These are phyloP conservation scores for Momotus momota DNA, from an alignment of 2,797 vertebrate genomes.

Conservation along the genomic window DNA sequence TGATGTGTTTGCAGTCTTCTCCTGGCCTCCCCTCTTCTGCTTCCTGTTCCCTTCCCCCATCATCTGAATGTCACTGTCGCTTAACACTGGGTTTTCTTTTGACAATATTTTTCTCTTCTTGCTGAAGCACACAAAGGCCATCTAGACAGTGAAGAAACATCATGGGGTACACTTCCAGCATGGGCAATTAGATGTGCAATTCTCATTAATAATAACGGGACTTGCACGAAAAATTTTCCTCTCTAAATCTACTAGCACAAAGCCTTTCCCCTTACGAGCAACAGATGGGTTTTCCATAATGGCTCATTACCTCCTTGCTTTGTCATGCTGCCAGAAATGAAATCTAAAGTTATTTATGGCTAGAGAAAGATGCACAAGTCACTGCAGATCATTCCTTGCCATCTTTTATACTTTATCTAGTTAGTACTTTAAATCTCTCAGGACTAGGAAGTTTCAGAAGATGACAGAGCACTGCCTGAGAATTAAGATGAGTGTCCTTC, in stretches of 20 bases:
- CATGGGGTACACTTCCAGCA: constrained; percentile 68
- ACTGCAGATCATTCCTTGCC: constrained; percentile 68
- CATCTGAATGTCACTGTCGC: background rate
- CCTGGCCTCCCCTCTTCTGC: background rate
- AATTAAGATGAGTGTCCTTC: constrained; percentile 74
- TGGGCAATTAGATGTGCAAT: constrained; percentile 74
- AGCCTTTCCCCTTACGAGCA: constrained; percentile 78
- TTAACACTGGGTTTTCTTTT: constrained; percentile 13
- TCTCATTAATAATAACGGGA: constrained; percentile 74
- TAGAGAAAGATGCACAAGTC: constrained; percentile 79
- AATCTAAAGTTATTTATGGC: constrained; percentile 83
- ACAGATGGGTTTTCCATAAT: constrained; percentile 84
- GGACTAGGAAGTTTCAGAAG: constrained; percentile 71
- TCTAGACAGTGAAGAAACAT: constrained; percentile 57
- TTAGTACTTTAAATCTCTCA: constrained; percentile 70
- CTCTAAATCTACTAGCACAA: constrained; percentile 62
- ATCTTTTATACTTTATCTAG: constrained; percentile 76
- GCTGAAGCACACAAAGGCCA: constrained; percentile 27
- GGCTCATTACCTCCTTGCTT: constrained; percentile 81
- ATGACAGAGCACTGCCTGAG: constrained; percentile 61
- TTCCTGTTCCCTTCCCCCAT: background rate
- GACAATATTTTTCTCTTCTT: constrained; percentile 33
- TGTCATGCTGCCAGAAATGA: constrained; percentile 77
- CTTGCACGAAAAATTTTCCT: constrained; percentile 69
- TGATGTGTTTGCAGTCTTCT: background rate